Evolutionary conservation across 1,140 invertebrate genomes (phyloP).

Genomic region (Campoletis sonorensis): DNA sequence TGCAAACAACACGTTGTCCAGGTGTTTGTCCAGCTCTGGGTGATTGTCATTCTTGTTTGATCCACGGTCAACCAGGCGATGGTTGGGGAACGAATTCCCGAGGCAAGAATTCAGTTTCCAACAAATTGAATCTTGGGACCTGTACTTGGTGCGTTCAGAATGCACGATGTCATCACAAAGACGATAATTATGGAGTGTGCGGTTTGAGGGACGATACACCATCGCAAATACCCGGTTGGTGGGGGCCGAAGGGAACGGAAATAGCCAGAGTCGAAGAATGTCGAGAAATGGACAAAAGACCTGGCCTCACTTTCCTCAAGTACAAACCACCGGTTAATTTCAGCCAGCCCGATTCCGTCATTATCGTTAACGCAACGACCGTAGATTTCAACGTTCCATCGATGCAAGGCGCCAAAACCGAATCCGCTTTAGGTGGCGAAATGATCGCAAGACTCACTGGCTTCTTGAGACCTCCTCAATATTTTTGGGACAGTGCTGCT

Average conservation of each 20-base stretch:
- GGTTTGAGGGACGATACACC: constrained; percentile 85
- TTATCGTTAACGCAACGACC: constrained; percentile 89
- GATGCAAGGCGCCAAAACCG: constrained; percentile 79
- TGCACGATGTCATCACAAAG: constrained; percentile 90
- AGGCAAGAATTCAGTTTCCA: constrained; percentile 81
- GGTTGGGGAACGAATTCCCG: constrained; percentile 73
- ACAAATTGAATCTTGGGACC: constrained; percentile 84
- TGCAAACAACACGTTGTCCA: constrained; percentile 91
- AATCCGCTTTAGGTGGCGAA: constrained; percentile 82
- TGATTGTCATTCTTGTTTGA: constrained; percentile 92
- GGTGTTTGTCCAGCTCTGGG: constrained; percentile 91
- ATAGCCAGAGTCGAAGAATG: constrained; percentile 87
- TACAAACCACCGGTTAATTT: constrained; percentile 91
- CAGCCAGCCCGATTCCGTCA: constrained; percentile 90
- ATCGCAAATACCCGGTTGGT: constrained; percentile 90
- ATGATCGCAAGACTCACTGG: constrained; percentile 87
- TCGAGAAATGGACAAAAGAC: constrained; percentile 86
- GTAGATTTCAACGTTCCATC: constrained; percentile 85
- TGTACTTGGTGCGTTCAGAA: constrained; percentile 97
- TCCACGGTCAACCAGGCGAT: constrained; percentile 80
- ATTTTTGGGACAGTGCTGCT: constrained; percentile 80
- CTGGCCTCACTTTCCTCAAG: constrained; percentile 92
- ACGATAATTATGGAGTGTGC: constrained; percentile 90
- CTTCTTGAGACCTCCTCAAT: constrained; percentile 85
- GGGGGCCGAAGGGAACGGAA: constrained; percentile 90